A percentile compares a stretch with the other conserved stretches of the same genome.
These are phyloP conservation scores for Rhynchonycteris naso DNA, from an alignment of 2,797 vertebrate species.

Conservation along the genomic window DNA sequence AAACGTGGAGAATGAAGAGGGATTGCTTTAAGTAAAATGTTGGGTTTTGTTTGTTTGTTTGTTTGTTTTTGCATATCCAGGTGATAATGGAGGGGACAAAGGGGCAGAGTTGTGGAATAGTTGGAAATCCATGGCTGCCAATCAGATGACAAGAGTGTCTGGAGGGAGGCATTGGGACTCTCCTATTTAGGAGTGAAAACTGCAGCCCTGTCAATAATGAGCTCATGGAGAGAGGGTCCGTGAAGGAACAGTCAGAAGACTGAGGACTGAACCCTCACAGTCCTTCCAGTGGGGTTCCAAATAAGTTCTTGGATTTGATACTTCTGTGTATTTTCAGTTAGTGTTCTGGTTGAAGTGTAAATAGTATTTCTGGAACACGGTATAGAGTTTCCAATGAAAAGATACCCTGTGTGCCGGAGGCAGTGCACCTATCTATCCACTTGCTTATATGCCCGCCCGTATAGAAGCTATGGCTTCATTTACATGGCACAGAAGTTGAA, in stretches of 20 bases:
- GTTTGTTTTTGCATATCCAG: neutral
- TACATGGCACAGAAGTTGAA: neutral
- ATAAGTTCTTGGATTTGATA: neutral
- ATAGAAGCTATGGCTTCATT: neutral
- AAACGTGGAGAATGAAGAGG: neutral
- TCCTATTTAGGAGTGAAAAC: neutral
- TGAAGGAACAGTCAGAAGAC: neutral
- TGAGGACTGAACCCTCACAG: neutral
- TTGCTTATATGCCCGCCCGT: neutral
- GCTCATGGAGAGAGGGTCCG: neutral
- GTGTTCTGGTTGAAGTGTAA: neutral
- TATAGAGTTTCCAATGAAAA: neutral
- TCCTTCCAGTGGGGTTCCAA: neutral
- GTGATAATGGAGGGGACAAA: neutral
- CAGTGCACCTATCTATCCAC: neutral
- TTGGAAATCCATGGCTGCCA: slow-evolving; percentile 14
- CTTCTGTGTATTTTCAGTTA: neutral
- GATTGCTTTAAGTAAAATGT: neutral
- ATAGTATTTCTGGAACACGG: neutral
- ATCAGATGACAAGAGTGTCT: neutral
- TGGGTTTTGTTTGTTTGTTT: slow-evolving; percentile 3
- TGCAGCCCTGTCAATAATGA: neutral
- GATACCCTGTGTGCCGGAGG: neutral
- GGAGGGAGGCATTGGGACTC: neutral
- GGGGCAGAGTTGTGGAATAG: slow-evolving; percentile 26